Evolutionary conservation across 2,797 vertebrate species (phyloP).

Genomic region (Coreius guichenoti): DNA sequence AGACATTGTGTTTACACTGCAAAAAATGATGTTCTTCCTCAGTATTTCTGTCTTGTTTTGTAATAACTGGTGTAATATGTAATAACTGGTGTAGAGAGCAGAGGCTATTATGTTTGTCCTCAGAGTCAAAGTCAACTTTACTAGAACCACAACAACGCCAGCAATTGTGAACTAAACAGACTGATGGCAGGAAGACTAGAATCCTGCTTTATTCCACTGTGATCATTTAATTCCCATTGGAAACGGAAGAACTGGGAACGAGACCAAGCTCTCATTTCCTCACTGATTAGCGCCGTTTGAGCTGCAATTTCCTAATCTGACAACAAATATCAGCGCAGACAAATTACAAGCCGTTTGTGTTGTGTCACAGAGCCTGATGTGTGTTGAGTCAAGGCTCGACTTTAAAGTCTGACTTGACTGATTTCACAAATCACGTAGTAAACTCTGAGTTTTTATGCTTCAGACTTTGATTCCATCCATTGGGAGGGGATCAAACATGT

Average conservation of each 20-base stretch:
- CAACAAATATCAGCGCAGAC: slow-evolving; percentile 59
- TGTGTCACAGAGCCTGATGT: slow-evolving; percentile 46
- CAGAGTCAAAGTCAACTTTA: slow-evolving; percentile 36
- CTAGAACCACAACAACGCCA: slow-evolving; percentile 62
- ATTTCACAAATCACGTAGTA: too few species aligned
- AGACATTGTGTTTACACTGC: background rate
- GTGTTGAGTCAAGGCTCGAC: background rate
- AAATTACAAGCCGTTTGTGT: slow-evolving; percentile 58
- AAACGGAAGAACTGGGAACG: slow-evolving; percentile 43
- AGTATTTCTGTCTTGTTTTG: too few species aligned
- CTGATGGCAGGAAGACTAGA: slow-evolving; percentile 56
- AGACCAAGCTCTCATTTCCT: slow-evolving; percentile 61
- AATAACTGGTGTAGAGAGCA: background rate
- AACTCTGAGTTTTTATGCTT: too few species aligned
- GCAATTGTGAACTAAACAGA: slow-evolving; percentile 51
- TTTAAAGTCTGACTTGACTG: too few species aligned
- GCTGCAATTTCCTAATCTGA: slow-evolving; percentile 66
- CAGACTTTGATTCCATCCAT: too few species aligned
- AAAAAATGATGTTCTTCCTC: too few species aligned
- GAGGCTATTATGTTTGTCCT: background rate
- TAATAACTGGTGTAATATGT: too few species aligned
- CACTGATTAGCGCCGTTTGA: slow-evolving; percentile 70
- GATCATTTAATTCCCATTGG: slow-evolving; percentile 72
- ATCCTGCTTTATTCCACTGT: slow-evolving; percentile 59
- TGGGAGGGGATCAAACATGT: too few species aligned